Evolutionary conservation across 2,113 vertebrate genomes (phyloP).

Genomic region (Crotalus viridis): DNA sequence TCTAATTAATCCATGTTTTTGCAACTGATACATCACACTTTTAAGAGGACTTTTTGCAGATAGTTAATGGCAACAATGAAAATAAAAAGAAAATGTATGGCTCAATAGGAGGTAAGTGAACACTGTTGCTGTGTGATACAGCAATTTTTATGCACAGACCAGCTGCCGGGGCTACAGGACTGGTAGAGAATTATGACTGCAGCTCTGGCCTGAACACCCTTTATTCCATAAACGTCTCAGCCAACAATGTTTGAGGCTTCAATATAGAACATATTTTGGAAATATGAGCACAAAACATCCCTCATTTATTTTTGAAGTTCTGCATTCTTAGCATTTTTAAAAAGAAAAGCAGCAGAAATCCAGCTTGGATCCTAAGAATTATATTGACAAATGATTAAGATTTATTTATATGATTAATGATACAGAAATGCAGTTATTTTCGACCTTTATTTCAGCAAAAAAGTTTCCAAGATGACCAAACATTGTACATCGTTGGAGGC

Average conservation of each 20-base stretch:
- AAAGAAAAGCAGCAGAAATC: not conserved
- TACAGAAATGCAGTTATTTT: not conserved
- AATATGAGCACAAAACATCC: not conserved
- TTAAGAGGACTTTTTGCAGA: not conserved
- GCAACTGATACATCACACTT: not conserved
- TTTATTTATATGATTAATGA: not conserved
- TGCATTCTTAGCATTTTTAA: not conserved
- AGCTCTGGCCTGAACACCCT: too few species aligned
- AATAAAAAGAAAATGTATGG: constrained; percentile 7
- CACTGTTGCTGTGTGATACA: not conserved
- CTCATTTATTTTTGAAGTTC: not conserved
- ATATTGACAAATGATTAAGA: too few species aligned
- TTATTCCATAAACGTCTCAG: not conserved
- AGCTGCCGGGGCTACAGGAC: not conserved
- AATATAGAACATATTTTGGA: not conserved
- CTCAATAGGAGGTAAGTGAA: not conserved
- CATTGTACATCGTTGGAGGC: not conserved
- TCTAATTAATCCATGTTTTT: not conserved
- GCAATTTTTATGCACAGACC: not conserved
- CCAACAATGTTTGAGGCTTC: not conserved
- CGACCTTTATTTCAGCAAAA: not conserved
- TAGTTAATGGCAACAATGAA: not conserved
- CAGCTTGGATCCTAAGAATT: not conserved
- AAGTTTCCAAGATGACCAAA: constrained; percentile 5
- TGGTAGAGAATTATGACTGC: not conserved